Evolutionary conservation across 2,113 vertebrate species (phyloP).

Genomic region (Meriones unguiculatus): DNA sequence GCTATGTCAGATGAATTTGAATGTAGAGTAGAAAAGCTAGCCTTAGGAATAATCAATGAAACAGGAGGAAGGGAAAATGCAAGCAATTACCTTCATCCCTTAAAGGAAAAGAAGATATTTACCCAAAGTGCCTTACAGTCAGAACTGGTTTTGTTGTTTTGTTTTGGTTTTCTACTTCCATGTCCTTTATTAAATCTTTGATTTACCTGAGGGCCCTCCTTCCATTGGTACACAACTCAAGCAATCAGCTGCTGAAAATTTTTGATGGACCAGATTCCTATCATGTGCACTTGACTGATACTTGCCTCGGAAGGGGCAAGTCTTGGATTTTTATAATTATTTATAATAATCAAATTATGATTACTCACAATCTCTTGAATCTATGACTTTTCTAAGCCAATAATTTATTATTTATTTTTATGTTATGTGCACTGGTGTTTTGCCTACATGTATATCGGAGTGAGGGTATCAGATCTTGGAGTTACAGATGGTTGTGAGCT

Average conservation of each 20-base stretch:
- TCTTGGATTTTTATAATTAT: not conserved
- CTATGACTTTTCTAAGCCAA: not conserved
- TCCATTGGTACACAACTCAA: not conserved
- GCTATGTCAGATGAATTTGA: constrained; percentile 63
- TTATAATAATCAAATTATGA: not conserved
- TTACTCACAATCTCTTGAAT: not conserved
- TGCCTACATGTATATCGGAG: not conserved
- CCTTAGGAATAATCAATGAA: constrained; percentile 73
- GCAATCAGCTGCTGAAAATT: not conserved
- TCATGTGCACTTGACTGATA: not conserved
- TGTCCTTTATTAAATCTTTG: constrained; percentile 4
- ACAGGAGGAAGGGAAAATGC: constrained; percentile 52
- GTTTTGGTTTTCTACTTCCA: not conserved
- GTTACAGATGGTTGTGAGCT: not conserved
- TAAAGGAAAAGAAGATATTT: constrained; percentile 38
- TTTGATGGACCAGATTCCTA: not conserved
- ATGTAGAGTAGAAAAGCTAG: constrained; percentile 59
- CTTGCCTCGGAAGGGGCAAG: not conserved
- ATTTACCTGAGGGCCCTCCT: not conserved
- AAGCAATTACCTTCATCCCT: constrained; percentile 35
- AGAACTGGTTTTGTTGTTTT: not conserved
- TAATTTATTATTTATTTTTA: not conserved
- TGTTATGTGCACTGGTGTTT: not conserved
- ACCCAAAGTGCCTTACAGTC: not conserved
- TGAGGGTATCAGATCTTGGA: not conserved